Evolutionary conservation across 1,140 invertebrate species (phyloP).

Genomic region (Liolophura sinensis): DNA sequence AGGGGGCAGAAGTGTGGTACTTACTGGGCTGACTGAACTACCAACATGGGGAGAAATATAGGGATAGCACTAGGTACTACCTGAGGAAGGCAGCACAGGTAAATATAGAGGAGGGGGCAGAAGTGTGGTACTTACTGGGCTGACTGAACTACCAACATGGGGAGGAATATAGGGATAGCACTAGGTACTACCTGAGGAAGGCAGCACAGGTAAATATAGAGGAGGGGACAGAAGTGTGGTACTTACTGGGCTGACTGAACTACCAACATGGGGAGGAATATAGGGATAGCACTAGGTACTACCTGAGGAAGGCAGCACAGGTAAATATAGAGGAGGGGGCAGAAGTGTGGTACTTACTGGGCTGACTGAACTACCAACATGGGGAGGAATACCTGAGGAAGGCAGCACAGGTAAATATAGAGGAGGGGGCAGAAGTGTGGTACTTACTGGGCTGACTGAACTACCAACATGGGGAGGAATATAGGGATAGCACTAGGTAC

Average conservation of each 20-base stretch:
- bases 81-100: conserved; percentile 1
- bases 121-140: conserved; percentile 1
- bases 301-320: not conserved
- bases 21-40: not conserved
- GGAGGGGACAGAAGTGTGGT: no score
- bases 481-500: not conserved
- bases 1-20: not conserved
- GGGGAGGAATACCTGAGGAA: no score
- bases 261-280: no score
- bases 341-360: not conserved
- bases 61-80: not conserved
- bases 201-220: conserved; percentile 7
- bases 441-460: no score
- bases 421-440: no score
- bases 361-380: not conserved
- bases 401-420: no score
- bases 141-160: not conserved
- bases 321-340: no score
- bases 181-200: conserved; percentile 18
- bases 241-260: no score
- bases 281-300: conserved; percentile 1
- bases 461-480: not conserved
- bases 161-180: not conserved
- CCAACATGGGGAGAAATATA: not conserved
- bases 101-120: conserved; percentile 1